Conservation (phyloP, 1,140 invertebrate genomes). For the Caerostris darwini region DNA sequence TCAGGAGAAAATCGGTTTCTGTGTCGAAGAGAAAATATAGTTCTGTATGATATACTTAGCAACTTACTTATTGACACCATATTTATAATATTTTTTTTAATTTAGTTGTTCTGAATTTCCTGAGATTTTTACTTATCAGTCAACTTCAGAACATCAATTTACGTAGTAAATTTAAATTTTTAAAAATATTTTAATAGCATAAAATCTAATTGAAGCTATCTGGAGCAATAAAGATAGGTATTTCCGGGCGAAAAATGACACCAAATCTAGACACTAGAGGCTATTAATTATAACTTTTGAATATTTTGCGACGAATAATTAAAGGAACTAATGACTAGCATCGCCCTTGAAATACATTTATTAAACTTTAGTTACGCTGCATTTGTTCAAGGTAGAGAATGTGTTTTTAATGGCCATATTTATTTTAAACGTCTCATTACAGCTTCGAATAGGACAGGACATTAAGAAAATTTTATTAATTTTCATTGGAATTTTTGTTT, state of each 20-base stretch:
- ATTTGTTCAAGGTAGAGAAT: neutral
- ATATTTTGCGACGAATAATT: neutral
- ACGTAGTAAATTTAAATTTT: neutral
- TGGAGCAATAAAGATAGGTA: neutral
- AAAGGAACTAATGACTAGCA: neutral
- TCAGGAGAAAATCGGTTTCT: no score
- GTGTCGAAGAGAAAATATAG: no score
- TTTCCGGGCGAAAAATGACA: neutral
- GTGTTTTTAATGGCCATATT: constrained; percentile 3
- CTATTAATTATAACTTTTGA: constrained; percentile 6
- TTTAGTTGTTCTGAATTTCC: no score
- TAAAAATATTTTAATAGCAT: neutral
- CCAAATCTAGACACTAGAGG: neutral
- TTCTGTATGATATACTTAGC: no score
- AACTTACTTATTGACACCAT: no score
- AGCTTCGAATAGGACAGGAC: neutral
- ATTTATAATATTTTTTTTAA: no score
- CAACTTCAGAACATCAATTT: no score
- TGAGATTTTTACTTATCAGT: no score
- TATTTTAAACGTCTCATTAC: constrained; percentile 10
- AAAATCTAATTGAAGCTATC: neutral
- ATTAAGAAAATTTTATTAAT: constrained; percentile 20
- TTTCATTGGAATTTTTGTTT: neutral
- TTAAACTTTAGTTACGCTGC: constrained; percentile 7
- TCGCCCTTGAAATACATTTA: constrained; percentile 14